Evolutionary conservation across 2,888 invertebrate genomes (phyloP).

Genomic region (Epicampocera succincta): DNA sequence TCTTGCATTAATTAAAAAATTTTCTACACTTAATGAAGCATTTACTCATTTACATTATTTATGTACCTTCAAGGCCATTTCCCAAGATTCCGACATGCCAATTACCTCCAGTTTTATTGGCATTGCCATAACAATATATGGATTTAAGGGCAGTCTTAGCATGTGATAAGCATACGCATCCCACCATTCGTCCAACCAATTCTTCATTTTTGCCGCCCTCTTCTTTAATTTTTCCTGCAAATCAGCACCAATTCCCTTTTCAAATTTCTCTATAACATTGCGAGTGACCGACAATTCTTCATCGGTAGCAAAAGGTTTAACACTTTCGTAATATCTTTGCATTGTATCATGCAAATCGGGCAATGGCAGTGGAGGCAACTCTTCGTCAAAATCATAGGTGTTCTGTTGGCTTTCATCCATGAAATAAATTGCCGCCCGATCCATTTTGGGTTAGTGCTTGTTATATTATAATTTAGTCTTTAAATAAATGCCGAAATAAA

Average conservation of each 20-base stretch:
- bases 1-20: constrained; percentile 66
- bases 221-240: constrained; percentile 82
- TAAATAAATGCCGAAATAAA: constrained; percentile 11
- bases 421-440: constrained; percentile 78
- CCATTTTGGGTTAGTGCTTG: constrained; percentile 72
- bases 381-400: constrained; percentile 83
- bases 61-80: constrained; percentile 67
- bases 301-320: constrained; percentile 82
- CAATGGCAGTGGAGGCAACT: constrained; percentile 83
- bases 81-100: constrained; percentile 75
- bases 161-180: constrained; percentile 83
- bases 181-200: constrained; percentile 85
- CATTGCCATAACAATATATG: constrained; percentile 83
- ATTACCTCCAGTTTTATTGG: constrained; percentile 76
- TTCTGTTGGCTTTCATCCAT: constrained; percentile 75
- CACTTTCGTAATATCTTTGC: constrained; percentile 83
- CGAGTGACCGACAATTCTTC: constrained; percentile 82
- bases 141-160: constrained; percentile 82
- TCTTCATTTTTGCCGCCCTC: constrained; percentile 81
- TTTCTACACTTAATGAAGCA: no score
- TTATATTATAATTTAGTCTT: not conserved
- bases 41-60: not conserved
- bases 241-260: constrained; percentile 82
- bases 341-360: constrained; percentile 83
- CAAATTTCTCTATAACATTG: constrained; percentile 82